These are phyloP conservation scores for Argyra leucocephala DNA, from an alignment of 2,888 invertebrate species.

Conservation along the genomic window DNA sequence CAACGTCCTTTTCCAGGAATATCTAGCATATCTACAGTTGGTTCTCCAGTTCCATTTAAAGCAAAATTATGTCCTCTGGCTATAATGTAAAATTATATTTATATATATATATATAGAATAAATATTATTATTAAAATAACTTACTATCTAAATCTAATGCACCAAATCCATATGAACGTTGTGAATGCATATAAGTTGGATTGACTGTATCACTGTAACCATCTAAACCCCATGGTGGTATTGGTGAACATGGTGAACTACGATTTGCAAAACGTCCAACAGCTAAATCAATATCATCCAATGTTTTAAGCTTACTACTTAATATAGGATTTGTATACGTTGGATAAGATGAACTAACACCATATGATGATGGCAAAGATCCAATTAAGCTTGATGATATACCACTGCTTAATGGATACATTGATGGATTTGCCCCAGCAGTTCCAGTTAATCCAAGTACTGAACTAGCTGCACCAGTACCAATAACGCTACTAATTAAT, in stretches of 20 bases:
- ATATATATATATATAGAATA: neutral
- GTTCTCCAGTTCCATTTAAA: slow-evolving; percentile 56
- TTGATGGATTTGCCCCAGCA: slow-evolving; percentile 32
- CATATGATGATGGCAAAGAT: slow-evolving; percentile 37
- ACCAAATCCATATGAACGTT: slow-evolving; percentile 49
- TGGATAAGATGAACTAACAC: slow-evolving; percentile 44
- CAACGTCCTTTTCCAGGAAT: slow-evolving; percentile 89
- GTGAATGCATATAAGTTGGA: slow-evolving; percentile 50
- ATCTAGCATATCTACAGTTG: slow-evolving; percentile 82
- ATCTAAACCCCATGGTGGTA: slow-evolving; percentile 54
- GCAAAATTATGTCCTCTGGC: slow-evolving; percentile 36
- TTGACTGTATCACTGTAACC: slow-evolving; percentile 54
- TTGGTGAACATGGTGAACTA: slow-evolving; percentile 56
- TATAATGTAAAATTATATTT: slow-evolving; percentile 21
- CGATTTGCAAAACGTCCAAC: slow-evolving; percentile 51
- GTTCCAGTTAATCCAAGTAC: slow-evolving; percentile 32
- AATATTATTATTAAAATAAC: slow-evolving; percentile 18
- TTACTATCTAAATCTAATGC: slow-evolving; percentile 42
- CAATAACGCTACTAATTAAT: slow-evolving; percentile 37
- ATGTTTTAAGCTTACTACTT: slow-evolving; percentile 58
- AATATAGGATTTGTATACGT: slow-evolving; percentile 61
- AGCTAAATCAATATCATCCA: slow-evolving; percentile 63
- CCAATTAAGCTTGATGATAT: slow-evolving; percentile 34
- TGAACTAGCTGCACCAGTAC: slow-evolving; percentile 30
- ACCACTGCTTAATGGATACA: slow-evolving; percentile 34